Evolutionary conservation across 2,113 vertebrate species (phyloP).

Genomic region (Malurus alboscapulatus): DNA sequence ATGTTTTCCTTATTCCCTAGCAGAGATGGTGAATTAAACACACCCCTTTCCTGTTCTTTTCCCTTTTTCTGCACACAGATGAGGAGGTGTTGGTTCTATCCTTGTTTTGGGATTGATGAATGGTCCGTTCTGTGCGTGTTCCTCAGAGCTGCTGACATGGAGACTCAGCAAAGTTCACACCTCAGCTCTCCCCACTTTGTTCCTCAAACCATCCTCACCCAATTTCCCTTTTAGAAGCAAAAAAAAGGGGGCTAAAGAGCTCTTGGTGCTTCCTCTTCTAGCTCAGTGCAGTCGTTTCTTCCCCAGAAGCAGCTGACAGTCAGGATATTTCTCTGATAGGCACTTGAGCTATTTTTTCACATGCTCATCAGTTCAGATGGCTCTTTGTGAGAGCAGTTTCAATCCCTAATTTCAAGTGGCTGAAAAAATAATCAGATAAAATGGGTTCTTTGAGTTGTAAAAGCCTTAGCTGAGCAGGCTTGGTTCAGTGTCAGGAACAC

Average conservation of each 20-base stretch:
- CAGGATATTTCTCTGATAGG: neutral
- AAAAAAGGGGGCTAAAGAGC: neutral
- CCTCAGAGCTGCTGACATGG: neutral
- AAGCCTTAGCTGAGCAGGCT: neutral
- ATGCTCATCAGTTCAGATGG: neutral
- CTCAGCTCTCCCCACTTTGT: neutral
- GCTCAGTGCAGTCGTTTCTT: neutral
- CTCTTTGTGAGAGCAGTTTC: neutral
- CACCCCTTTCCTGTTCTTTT: neutral
- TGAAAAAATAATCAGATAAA: neutral
- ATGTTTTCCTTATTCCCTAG: neutral
- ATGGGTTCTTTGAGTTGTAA: neutral
- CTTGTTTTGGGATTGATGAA: neutral
- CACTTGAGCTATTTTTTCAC: constrained; percentile 19
- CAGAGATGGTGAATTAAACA: neutral
- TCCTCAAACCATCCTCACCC: neutral
- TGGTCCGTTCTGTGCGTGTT: fast-evolving
- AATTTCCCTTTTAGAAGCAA: neutral
- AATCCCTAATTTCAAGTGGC: neutral
- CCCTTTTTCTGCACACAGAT: neutral
- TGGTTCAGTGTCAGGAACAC: neutral
- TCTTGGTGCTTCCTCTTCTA: neutral
- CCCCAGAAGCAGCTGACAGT: neutral
- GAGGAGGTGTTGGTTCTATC: neutral
- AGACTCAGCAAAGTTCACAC: neutral